Conservation (phyloP, 92 coral and sea anemone species). For the Porites lobata region DNA sequence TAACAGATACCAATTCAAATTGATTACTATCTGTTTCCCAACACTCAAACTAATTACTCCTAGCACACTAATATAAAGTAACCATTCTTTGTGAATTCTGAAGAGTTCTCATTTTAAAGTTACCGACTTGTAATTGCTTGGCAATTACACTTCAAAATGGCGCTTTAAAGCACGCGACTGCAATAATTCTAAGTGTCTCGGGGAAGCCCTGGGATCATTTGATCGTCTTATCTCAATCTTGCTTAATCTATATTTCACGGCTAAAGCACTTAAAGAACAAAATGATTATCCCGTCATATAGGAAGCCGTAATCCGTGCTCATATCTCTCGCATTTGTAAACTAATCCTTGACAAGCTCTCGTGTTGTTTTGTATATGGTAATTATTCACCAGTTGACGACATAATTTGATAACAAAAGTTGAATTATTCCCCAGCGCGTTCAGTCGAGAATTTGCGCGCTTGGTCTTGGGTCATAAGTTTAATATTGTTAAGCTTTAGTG, state of each 20-base stretch:
- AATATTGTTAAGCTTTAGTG: not conserved
- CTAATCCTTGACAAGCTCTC: conserved; percentile 37
- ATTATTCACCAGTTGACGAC: conserved; percentile 49
- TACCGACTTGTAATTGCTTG: conserved; percentile 11
- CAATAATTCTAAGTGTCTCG: not conserved
- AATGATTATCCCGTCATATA: conserved; percentile 35
- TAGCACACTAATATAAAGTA: conserved; percentile 25
- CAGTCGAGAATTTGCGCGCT: not conserved
- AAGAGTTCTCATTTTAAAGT: conserved; percentile 24
- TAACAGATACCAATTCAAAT: not conserved
- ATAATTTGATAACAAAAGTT: conserved; percentile 58
- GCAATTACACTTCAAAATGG: conserved; percentile 32
- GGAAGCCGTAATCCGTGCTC: conserved; percentile 37
- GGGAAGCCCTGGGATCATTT: not conserved
- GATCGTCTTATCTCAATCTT: conserved; percentile 4
- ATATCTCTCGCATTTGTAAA: conserved; percentile 50
- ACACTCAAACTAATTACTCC: conserved; percentile 30
- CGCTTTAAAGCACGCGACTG: conserved; percentile 8
- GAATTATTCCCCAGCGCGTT: conserved; percentile 24
- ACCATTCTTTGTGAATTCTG: not conserved
- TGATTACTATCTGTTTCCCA: conserved; percentile 26
- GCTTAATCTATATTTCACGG: conserved; percentile 19
- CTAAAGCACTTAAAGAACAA: conserved; percentile 24
- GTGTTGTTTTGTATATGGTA: conserved; percentile 51
- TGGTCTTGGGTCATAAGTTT: not conserved